Percentiles rank a stretch among this genome's conserved stretches.
These are phyloP conservation scores for Melanostoma scalare DNA, from an alignment of 2,888 invertebrate genomes.

Conservation along the genomic window DNA sequence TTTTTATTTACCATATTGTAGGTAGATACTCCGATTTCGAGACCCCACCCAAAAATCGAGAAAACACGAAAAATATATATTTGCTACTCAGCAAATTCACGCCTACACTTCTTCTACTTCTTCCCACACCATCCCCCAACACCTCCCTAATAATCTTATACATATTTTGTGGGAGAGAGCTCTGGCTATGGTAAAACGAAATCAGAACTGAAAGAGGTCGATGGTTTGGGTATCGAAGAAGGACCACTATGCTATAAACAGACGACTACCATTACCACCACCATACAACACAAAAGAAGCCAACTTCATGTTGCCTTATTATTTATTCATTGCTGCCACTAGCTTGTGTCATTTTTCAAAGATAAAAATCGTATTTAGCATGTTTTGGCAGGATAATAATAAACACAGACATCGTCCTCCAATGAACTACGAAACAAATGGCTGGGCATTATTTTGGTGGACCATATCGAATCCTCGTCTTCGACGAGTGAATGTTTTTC, in stretches of 20 bases:
- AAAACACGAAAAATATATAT: slow-evolving; percentile 2
- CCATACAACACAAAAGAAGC: background rate
- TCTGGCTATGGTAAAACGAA: background rate
- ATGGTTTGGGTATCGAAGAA: slow-evolving; percentile 6
- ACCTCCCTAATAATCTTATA: background rate
- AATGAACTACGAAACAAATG: slow-evolving; percentile 25
- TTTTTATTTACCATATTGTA: slow-evolving; percentile 32
- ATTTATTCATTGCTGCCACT: slow-evolving; percentile 52
- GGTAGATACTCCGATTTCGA: background rate
- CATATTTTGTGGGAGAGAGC: background rate
- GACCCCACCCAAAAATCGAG: background rate
- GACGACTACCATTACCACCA: background rate
- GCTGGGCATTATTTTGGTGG: slow-evolving; percentile 33
- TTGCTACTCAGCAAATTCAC: slow-evolving; percentile 18
- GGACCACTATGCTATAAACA: background rate
- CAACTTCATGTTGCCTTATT: slow-evolving; percentile 25
- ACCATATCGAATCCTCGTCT: slow-evolving; percentile 45
- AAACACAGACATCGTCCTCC: slow-evolving; percentile 40
- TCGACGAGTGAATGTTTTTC: slow-evolving; percentile 36
- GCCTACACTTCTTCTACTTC: background rate
- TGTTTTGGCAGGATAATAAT: slow-evolving; percentile 68
- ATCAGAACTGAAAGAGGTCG: slow-evolving; percentile 36
- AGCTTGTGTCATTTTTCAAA: slow-evolving; percentile 51
- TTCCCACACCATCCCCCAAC: background rate
- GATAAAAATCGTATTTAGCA: slow-evolving; percentile 67